phyloP scores from a whole-genome alignment of 2,113 vertebrate genomes.

The Vimba vimba region DNA sequence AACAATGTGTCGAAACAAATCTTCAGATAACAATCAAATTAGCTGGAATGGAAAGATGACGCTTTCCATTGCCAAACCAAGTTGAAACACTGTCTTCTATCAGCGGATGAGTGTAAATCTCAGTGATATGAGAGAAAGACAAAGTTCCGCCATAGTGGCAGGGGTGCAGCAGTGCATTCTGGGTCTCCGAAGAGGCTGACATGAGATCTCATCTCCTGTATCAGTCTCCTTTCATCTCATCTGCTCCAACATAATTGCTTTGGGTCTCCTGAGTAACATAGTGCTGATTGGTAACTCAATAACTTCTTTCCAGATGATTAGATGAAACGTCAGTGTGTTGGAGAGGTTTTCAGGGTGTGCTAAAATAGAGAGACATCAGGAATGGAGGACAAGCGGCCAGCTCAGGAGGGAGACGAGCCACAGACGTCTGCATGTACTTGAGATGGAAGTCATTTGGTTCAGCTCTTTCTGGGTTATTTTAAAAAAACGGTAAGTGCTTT shows the following conservation, averaged over 20 bases:
- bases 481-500: slow-evolving; percentile 1
- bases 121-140: neutral
- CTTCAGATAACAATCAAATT: slow-evolving; percentile 11
- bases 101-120: neutral
- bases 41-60: neutral
- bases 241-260: slow-evolving; percentile 62
- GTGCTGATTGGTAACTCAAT: slow-evolving; percentile 62
- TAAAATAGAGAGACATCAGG: slow-evolving; percentile 37
- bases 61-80: neutral
- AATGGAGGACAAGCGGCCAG: neutral
- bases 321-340: slow-evolving; percentile 34
- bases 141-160: neutral
- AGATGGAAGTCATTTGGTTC: slow-evolving; percentile 1
- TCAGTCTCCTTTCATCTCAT: slow-evolving; percentile 54
- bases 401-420: neutral
- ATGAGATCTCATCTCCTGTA: slow-evolving; percentile 43
- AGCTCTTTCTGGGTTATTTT: slow-evolving; percentile 31
- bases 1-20: neutral
- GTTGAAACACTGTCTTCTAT: neutral
- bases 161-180: slow-evolving; percentile 2
- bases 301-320: slow-evolving; percentile 62
- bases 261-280: slow-evolving; percentile 58
- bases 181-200: slow-evolving; percentile 21
- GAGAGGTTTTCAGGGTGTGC: slow-evolving; percentile 31
- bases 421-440: neutral